Percentiles rank a stretch among this genome's conserved stretches.
These are phyloP conservation scores for Gobiocypris rarus DNA, from an alignment of 2,113 vertebrate genomes.

Conservation along the genomic window DNA sequence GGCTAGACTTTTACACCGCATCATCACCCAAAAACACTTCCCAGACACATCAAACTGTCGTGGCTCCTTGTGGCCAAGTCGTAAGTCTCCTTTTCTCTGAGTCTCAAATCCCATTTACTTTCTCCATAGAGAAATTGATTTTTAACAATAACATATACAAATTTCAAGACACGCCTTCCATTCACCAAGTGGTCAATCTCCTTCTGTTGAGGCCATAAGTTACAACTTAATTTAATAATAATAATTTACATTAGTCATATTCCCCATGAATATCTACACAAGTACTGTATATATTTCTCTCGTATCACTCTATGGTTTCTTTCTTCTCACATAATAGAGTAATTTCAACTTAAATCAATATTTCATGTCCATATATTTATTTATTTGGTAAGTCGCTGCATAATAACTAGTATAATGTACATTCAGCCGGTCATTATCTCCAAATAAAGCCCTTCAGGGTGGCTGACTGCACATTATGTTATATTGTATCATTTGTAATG, in stretches of 20 bases:
- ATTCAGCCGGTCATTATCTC: constrained; percentile 6
- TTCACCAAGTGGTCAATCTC: too few species aligned
- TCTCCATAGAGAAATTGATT: background rate
- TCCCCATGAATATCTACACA: background rate
- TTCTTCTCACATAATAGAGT: background rate
- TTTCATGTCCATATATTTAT: background rate
- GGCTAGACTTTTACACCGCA: constrained; percentile 6
- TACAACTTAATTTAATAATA: background rate
- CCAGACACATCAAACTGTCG: constrained; percentile 32
- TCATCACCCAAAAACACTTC: background rate
- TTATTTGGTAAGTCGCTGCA: constrained; percentile 3
- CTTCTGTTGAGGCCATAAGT: background rate
- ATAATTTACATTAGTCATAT: too few species aligned
- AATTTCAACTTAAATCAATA: background rate
- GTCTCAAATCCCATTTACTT: constrained; percentile 11
- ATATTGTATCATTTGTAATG: constrained; percentile 8
- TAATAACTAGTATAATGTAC: background rate
- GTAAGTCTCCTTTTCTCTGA: constrained; percentile 18
- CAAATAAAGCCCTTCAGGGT: background rate
- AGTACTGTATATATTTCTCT: background rate
- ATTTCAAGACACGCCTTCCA: background rate
- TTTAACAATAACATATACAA: background rate
- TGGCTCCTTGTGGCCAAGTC: background rate
- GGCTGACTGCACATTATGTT: background rate
- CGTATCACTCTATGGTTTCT: background rate